These are phyloP conservation scores for Crambe crambe DNA, from an alignment of 37 sponge, comb jelly and placozoan genomes.

Conservation along the genomic window DNA sequence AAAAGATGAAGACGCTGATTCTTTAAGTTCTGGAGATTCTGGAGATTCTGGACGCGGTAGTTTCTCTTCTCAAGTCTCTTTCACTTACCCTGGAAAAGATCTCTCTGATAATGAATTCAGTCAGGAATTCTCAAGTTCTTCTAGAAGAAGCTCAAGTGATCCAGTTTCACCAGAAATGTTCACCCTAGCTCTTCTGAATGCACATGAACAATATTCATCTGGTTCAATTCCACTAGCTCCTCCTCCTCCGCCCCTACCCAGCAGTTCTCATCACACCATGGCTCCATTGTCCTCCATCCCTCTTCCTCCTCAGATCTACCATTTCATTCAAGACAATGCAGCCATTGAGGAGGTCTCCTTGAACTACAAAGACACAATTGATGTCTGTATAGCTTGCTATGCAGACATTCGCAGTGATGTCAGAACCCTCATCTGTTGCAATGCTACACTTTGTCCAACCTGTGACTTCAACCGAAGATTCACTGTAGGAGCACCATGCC, in stretches of 20 bases:
- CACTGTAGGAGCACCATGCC: too few relatives aligned
- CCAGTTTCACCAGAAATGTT: not conserved
- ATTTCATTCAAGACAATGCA: too few relatives aligned
- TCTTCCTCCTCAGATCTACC: too few relatives aligned
- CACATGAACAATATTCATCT: not conserved
- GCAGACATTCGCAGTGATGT: too few relatives aligned
- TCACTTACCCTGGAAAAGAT: not conserved
- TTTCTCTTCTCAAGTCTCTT: not conserved
- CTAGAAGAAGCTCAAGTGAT: not conserved
- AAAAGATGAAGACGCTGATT: too few relatives aligned
- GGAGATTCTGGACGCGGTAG: constrained; percentile 34
- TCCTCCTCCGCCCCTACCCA: constrained; percentile 32
- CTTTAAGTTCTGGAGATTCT: not conserved
- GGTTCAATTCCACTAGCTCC: constrained; percentile 18
- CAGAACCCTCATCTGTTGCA: too few relatives aligned
- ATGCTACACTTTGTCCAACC: too few relatives aligned
- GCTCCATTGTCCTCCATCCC: too few relatives aligned
- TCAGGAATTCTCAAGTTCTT: constrained; percentile 15
- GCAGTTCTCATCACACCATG: not conserved
- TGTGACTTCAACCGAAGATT: too few relatives aligned
- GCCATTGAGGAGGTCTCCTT: too few relatives aligned
- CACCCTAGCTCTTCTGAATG: not conserved
- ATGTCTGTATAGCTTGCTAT: too few relatives aligned
- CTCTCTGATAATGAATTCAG: constrained; percentile 25
- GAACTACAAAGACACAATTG: too few relatives aligned